Evolutionary conservation across 2,113 vertebrate species (phyloP).

Genomic region (Apaloderma vittatum): DNA sequence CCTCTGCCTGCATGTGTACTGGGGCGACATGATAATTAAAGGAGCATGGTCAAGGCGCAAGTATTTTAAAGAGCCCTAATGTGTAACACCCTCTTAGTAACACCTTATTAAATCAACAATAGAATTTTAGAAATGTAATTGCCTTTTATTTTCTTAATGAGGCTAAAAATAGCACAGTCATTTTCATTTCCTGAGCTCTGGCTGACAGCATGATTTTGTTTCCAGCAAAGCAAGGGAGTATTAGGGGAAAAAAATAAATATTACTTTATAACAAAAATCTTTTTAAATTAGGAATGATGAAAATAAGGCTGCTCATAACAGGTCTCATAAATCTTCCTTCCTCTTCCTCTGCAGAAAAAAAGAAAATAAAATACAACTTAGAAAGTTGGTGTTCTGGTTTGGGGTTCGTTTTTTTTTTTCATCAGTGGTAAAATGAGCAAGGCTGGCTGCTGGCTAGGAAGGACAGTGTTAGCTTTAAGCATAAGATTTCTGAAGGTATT

Average conservation of each 20-base stretch:
- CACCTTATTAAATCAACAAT: conserved; percentile 27
- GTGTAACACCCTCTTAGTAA: conserved; percentile 18
- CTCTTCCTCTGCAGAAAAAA: neutral
- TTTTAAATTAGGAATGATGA: neutral
- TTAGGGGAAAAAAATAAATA: accelerated
- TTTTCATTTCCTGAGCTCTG: neutral
- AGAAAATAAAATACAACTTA: neutral
- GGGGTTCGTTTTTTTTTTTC: neutral
- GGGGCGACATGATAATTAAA: neutral
- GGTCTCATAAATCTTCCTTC: neutral
- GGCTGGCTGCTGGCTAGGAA: neutral
- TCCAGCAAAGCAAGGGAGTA: neutral
- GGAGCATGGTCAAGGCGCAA: neutral
- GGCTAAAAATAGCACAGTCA: neutral
- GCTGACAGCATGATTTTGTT: neutral
- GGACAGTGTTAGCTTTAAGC: too few species aligned
- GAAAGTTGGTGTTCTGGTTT: neutral
- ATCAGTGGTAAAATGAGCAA: neutral
- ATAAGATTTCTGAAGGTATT: neutral
- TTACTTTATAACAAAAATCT: neutral
- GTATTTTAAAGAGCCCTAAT: conserved; percentile 19
- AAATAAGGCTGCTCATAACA: neutral
- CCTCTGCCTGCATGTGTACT: neutral
- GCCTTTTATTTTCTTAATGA: neutral
- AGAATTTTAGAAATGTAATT: conserved; percentile 51